These are phyloP conservation scores for Drosophila trichaetosa DNA, from an alignment of 2,888 invertebrate genomes.

Conservation along the genomic window DNA sequence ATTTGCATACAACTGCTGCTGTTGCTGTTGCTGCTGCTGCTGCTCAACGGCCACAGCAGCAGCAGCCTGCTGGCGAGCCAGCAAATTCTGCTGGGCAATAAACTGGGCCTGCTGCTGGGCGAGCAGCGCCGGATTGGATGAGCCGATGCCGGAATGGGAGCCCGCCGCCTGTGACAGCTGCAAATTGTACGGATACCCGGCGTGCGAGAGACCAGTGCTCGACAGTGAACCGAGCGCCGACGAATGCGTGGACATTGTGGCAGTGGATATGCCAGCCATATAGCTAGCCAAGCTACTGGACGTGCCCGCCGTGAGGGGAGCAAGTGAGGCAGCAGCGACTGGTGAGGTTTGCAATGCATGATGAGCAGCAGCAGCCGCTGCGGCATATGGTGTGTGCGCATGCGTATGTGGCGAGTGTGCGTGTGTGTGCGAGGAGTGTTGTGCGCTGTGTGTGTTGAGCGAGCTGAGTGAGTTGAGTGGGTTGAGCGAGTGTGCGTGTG, in stretches of 20 bases:
- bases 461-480: slow-evolving; percentile 57
- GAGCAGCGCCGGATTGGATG: slow-evolving; percentile 84
- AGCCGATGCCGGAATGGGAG: slow-evolving; percentile 31
- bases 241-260: slow-evolving; percentile 54
- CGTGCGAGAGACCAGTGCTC: slow-evolving; percentile 58
- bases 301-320: slow-evolving; percentile 46
- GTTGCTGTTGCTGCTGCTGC: slow-evolving; percentile 72
- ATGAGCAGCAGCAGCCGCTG: slow-evolving; percentile 67
- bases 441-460: slow-evolving; percentile 56
- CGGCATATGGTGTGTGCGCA: slow-evolving; percentile 60
- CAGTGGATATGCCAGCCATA: slow-evolving; percentile 56
- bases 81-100: slow-evolving; percentile 89
- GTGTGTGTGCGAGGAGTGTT: slow-evolving; percentile 56
- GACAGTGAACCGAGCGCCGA: slow-evolving; percentile 44
- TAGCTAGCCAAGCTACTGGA: slow-evolving; percentile 53
- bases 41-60: slow-evolving; percentile 86
- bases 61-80: slow-evolving; percentile 89
- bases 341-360: slow-evolving; percentile 68
- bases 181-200: slow-evolving; percentile 80
- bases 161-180: slow-evolving; percentile 82
- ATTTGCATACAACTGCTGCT: slow-evolving; percentile 79
- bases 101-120: slow-evolving; percentile 87
- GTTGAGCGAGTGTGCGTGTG: slow-evolving; percentile 50
- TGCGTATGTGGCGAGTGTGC: slow-evolving; percentile 56
- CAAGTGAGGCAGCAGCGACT: slow-evolving; percentile 51